Evolutionary conservation across 2,113 vertebrate species (phyloP), one percentile per base, ranked within the genome.

Genomic region (Tautogolabrus adspersus): DNA sequence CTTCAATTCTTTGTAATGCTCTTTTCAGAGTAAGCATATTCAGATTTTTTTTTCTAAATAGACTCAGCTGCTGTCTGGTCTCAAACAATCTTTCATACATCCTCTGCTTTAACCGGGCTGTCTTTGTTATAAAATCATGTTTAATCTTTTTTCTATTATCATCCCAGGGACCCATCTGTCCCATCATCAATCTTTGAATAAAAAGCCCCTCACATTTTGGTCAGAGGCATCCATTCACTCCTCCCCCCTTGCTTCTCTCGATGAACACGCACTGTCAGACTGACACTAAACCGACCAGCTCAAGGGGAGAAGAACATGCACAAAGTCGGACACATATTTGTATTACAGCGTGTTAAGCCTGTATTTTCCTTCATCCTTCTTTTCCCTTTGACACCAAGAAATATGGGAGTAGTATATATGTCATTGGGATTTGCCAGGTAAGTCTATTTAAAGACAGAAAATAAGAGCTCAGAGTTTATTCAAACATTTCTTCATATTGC

Each of bases 131-230:
- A 73, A 70, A 86, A 80, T 66, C 46, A 66, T 44, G 34, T 72
- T 60, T 77, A 74, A 76, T 82, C 78, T 8, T 56, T 65, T 66
- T 75, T 84, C 46, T 61, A 66, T 84, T 64, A 83, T 83, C 55
- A 72, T 70, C 26, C 30, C 58, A 61, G 60, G 62, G 55, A 83
- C 67, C 65, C 13, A 58, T 77, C 68, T 59, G 55, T 52, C 42
- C 57, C 63, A 78, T 62, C 10, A 78, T 79, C 61, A 37, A 67
- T 82, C 72, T 77, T 79, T 75, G 62, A 75, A 81, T 75, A 83
- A 85, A 83, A 75, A 79, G 71, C 11, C 16, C 12, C 60, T 21
- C 76, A 79, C 40, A 44, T 67, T 78, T 74, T 44, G 77, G 55
- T 77, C 59, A 72, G 30, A 66, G n/a, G 40, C 21, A 30, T 66